Evolutionary conservation across 1,140 invertebrate species (phyloP).

Genomic region (Paraescarpia echinospica): DNA sequence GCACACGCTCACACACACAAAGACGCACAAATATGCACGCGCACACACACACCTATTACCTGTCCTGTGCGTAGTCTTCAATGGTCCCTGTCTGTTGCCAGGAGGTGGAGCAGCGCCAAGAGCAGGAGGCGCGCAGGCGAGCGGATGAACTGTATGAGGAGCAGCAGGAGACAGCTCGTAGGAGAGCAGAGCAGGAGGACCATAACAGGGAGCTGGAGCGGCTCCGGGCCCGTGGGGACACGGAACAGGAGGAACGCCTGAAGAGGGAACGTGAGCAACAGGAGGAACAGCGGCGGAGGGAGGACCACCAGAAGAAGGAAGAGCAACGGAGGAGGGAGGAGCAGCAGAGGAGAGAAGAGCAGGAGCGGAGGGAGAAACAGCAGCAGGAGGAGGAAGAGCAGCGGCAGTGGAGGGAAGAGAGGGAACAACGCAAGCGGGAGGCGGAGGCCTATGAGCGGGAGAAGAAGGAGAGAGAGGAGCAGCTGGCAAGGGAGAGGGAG

Average conservation of each 20-base stretch:
- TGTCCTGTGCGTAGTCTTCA: not conserved
- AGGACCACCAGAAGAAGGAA: not conserved
- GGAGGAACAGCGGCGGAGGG: slow-evolving; percentile 12
- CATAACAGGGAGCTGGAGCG: not conserved
- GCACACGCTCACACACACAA: no score
- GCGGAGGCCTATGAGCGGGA: not conserved
- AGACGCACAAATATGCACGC: not conserved
- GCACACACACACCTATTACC: not conserved
- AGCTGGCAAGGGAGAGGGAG: slow-evolving; percentile 13
- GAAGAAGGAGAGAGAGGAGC: slow-evolving; percentile 19
- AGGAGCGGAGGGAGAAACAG: not conserved
- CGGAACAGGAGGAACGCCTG: not conserved
- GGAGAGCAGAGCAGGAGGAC: slow-evolving; percentile 7
- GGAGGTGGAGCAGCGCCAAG: not conserved
- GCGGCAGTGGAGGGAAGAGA: not conserved
- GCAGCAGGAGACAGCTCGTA: not conserved
- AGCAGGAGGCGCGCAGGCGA: not conserved
- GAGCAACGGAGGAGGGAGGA: not conserved
- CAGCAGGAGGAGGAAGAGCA: slow-evolving; percentile 13
- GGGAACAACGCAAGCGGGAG: slow-evolving; percentile 5
- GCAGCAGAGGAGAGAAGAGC: not conserved
- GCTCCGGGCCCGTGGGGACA: not conserved
- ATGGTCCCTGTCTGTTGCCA: not conserved
- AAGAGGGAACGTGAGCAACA: not conserved
- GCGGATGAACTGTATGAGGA: not conserved